These are phyloP conservation scores for Pangasianodon hypophthalmus DNA, from an alignment of 2,113 vertebrate genomes.

Conservation along the genomic window DNA sequence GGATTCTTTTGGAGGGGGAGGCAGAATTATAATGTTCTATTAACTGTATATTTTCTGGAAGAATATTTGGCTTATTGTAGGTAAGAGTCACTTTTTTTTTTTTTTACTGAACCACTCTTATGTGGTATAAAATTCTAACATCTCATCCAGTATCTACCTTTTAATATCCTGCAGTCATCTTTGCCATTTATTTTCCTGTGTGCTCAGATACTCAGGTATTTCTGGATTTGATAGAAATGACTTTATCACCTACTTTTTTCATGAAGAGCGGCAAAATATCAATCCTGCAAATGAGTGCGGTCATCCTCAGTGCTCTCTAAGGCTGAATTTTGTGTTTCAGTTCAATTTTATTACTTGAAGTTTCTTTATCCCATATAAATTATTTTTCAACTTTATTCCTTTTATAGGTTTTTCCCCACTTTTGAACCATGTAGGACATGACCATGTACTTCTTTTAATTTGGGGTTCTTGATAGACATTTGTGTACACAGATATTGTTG, in stretches of 20 bases:
- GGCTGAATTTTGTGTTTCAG: not conserved
- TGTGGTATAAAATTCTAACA: not conserved
- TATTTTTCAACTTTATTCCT: not conserved
- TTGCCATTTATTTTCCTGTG: slow-evolving; percentile 15
- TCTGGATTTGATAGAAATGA: not conserved
- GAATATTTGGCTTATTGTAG: not conserved
- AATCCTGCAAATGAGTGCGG: not conserved
- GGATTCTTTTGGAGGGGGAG: not conserved
- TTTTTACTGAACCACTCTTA: not conserved
- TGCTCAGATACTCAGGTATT: slow-evolving; percentile 27
- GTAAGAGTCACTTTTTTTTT: not conserved
- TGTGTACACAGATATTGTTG: slow-evolving; percentile 19
- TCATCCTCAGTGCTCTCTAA: not conserved
- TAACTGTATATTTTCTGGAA: not conserved
- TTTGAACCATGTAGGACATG: slow-evolving; percentile 8
- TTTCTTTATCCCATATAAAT: slow-evolving; percentile 12
- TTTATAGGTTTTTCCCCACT: not conserved
- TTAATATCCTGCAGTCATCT: not conserved
- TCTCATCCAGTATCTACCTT: not conserved
- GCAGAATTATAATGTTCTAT: slow-evolving; percentile 1
- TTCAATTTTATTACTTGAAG: slow-evolving; percentile 36
- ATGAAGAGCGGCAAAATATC: not conserved
- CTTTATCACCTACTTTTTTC: not conserved
- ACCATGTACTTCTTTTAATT: slow-evolving; percentile 3
- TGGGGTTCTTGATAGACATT: slow-evolving; percentile 13